Evolutionary conservation across 1,140 invertebrate species (phyloP), one percentile per base, ranked within the genome.

Genomic region (Drosophila neocordata): DNA sequence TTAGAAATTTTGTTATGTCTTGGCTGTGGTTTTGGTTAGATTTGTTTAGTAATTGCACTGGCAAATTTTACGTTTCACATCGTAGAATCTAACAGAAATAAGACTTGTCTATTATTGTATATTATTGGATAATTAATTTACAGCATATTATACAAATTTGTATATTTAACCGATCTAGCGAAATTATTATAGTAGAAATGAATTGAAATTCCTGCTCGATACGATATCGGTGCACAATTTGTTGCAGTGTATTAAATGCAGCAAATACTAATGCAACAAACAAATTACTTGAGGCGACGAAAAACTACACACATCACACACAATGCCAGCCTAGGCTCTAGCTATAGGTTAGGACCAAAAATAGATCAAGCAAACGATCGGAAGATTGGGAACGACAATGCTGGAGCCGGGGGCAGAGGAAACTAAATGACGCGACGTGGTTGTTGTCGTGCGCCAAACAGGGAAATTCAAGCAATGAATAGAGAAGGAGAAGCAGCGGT

Each of bases 261-360:
- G 41, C 60, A 65, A 13, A 77, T 73, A 77, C 75, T 73, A 88
- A 79, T 81, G 79, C 83, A 69, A 69, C 83, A 88, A 83, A 88
- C 83, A 88, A 88, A 88, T 88, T 88, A 88, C 83, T 71, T 38
- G 72, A 88, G 79, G 83, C 83, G 83, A 83, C 76, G 80, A 88
- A 82, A 78, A 77, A 77, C 73, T 77, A 77, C 67, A 70, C 65
- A 76, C 68, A 60, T 66, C 34, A 41, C 61, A 38, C 52, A 66
- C 65, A 74, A 65, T 70, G 62, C 75, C 35, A 48, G 41, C 41
- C 41, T 48, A 48, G 67, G 48, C 55, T 37, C 55, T 57, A 35
- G 58, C 20, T 20, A 65, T 77, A 70, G 67, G 77, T 69, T 74
- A 65, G 63, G 51, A 77, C 41, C 83, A 66, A 83, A 88, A 88